These are phyloP conservation scores for Gulo gulo DNA, from an alignment of 2,113 vertebrate species.

Conservation along the genomic window DNA sequence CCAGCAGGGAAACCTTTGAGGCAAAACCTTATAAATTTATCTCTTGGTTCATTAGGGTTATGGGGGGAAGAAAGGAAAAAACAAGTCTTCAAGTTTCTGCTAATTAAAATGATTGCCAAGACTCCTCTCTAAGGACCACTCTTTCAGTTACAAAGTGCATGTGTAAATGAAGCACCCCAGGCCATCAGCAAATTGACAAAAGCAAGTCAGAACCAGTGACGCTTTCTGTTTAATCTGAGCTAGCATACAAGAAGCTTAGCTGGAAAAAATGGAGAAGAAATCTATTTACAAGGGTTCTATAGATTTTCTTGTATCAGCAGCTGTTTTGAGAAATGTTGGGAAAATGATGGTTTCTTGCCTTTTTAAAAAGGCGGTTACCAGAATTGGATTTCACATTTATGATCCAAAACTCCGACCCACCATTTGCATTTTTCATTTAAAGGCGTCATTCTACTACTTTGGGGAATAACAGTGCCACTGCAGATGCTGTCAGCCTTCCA, in stretches of 20 bases:
- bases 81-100: slow-evolving; percentile 37
- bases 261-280: neutral
- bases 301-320: neutral
- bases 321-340: slow-evolving; percentile 5
- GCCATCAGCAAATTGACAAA: slow-evolving; percentile 55
- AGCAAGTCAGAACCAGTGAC: slow-evolving; percentile 42
- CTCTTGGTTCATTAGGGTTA: slow-evolving; percentile 60
- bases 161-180: slow-evolving; percentile 59
- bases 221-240: slow-evolving; percentile 32
- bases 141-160: slow-evolving; percentile 61
- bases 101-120: slow-evolving; percentile 72
- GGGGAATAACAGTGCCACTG: neutral
- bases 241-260: neutral
- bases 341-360: neutral
- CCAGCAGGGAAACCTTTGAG: slow-evolving; percentile 41
- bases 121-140: slow-evolving; percentile 50
- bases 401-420: neutral
- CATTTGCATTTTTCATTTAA: neutral
- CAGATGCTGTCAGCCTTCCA: neutral
- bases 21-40: slow-evolving; percentile 42
- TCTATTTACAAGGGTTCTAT: neutral
- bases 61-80: slow-evolving; percentile 12
- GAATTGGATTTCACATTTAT: slow-evolving; percentile 23
- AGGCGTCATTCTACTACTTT: neutral
- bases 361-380: neutral